Conservation (phyloP, 2,113 vertebrate species). For the Gadus chalcogrammus region DNA sequence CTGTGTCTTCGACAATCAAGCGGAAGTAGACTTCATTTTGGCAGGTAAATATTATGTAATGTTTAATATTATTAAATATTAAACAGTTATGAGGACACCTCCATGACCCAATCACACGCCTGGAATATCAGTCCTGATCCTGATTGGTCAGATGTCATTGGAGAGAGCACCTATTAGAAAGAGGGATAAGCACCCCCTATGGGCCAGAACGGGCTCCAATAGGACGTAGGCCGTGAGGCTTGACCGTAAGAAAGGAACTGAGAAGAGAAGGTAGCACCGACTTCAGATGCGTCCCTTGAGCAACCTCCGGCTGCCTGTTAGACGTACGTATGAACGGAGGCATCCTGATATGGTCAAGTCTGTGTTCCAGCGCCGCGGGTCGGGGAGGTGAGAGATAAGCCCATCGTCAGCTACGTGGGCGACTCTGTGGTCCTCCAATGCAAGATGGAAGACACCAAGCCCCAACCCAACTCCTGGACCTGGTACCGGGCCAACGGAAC, state of each 20-base stretch:
- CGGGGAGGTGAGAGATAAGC: conserved; percentile 59
- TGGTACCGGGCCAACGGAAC: conserved; percentile 68
- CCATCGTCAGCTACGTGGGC: conserved; percentile 64
- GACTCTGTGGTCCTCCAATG: conserved; percentile 61
- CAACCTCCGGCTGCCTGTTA: neutral
- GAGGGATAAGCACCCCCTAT: too few relatives aligned
- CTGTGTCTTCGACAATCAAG: conserved; percentile 58
- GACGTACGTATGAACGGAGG: neutral
- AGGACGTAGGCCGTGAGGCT: too few relatives aligned
- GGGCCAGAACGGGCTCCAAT: too few relatives aligned
- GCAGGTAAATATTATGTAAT: conserved; percentile 45
- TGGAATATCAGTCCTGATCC: too few relatives aligned
- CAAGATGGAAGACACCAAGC: conserved; percentile 48
- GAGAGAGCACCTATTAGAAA: too few relatives aligned
- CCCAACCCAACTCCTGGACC: conserved; percentile 54
- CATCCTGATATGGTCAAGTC: neutral
- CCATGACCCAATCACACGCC: neutral
- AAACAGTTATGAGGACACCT: too few relatives aligned
- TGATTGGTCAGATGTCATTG: too few relatives aligned
- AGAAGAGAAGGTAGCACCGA: too few relatives aligned
- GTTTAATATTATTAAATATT: too few relatives aligned
- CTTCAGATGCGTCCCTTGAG: too few relatives aligned
- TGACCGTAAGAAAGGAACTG: too few relatives aligned
- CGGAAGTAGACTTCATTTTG: conserved; percentile 57
- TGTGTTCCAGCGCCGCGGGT: conserved; percentile 55